These are phyloP conservation scores for Leptogaster cylindrica DNA, from an alignment of 2,888 invertebrate genomes.

Conservation along the genomic window DNA sequence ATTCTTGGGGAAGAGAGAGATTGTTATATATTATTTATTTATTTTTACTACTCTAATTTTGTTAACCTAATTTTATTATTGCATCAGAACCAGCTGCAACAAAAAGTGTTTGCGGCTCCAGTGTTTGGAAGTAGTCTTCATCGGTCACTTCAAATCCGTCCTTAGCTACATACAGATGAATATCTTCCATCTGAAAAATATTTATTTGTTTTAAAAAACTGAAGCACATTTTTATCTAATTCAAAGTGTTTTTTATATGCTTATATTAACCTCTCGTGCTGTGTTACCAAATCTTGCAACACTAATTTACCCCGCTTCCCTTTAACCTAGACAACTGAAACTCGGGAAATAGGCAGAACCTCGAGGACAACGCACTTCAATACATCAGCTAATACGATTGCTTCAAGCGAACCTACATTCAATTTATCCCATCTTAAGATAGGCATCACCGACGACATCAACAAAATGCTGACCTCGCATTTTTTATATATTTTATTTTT, in stretches of 20 bases:
- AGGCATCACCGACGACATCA: too few relatives aligned
- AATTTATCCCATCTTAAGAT: too few relatives aligned
- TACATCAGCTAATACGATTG: too few relatives aligned
- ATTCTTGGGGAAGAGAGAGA: constrained; percentile 55
- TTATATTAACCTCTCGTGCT: not conserved
- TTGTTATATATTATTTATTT: not conserved
- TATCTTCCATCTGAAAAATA: constrained; percentile 56
- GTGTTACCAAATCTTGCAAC: too few relatives aligned
- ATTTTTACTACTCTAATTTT: not conserved
- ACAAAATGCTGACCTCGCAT: too few relatives aligned
- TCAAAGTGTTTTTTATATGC: not conserved
- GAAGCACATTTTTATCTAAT: not conserved
- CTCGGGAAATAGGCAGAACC: too few relatives aligned
- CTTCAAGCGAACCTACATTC: too few relatives aligned
- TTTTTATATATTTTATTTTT: too few relatives aligned
- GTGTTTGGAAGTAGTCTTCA: constrained; percentile 77
- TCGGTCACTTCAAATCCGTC: constrained; percentile 77
- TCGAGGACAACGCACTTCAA: too few relatives aligned
- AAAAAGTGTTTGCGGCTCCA: constrained; percentile 78
- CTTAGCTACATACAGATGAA: constrained; percentile 66
- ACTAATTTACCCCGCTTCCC: too few relatives aligned
- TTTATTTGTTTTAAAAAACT: too few relatives aligned
- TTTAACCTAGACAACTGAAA: too few relatives aligned
- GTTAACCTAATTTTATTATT: constrained; percentile 67
- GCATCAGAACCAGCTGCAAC: constrained; percentile 65